Percentiles rank a stretch among this genome's conserved stretches.
These are phyloP conservation scores for Melanostoma scalare DNA, from an alignment of 2,888 invertebrate genomes.

Conservation along the genomic window DNA sequence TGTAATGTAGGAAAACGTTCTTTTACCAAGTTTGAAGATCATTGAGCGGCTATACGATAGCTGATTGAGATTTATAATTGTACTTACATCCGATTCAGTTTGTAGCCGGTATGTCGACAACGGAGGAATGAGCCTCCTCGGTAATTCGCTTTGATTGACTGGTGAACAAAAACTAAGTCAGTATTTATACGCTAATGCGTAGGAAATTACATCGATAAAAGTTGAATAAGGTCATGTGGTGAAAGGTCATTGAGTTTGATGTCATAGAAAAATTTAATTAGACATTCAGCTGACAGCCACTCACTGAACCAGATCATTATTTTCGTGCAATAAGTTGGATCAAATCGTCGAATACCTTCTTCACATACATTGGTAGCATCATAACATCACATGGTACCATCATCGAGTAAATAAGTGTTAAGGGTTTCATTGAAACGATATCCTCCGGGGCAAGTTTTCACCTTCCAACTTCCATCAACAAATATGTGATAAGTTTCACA, in stretches of 20 bases:
- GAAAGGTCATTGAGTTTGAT: constrained; percentile 49
- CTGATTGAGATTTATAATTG: too few species aligned
- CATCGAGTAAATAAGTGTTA: constrained; percentile 68
- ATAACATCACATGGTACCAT: constrained; percentile 24
- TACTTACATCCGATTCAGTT: too few species aligned
- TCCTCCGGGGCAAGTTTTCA: constrained; percentile 67
- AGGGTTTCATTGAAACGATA: constrained; percentile 73
- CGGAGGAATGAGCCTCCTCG: too few species aligned
- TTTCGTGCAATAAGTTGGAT: constrained; percentile 72
- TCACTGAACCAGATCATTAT: constrained; percentile 65
- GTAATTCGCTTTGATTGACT: too few species aligned
- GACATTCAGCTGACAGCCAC: constrained; percentile 73
- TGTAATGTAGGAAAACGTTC: too few species aligned
- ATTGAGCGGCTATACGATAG: too few species aligned
- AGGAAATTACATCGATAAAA: too few species aligned
- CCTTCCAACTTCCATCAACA: constrained; percentile 72
- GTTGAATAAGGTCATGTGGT: too few species aligned
- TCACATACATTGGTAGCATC: constrained; percentile 42
- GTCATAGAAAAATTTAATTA: constrained; percentile 68
- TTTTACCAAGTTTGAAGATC: too few species aligned
- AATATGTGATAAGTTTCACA: constrained; percentile 70
- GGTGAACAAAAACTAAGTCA: too few species aligned
- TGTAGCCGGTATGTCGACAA: too few species aligned
- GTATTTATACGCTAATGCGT: too few species aligned
- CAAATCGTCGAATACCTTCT: constrained; percentile 58